Base-by-base conservation (phyloP, 1,140 invertebrate species). In the Diuraphis noxia region DNA sequence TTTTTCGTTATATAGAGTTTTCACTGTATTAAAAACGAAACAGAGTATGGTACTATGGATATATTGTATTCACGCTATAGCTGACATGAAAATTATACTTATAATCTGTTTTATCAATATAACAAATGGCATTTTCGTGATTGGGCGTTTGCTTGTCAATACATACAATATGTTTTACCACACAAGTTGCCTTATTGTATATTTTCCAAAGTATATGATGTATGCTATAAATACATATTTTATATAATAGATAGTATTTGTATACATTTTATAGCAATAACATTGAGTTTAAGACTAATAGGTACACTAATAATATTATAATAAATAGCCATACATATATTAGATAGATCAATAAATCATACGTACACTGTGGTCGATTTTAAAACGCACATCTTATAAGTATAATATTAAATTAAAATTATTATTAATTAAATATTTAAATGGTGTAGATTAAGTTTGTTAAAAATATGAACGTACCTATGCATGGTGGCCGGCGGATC, bases 81-180 rank as follows among this genome's bases (percentile, higher is more conserved):
- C 56, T 41, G 79, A 40, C 38, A 23, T 9, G 79, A 25, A 43
- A 38, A 86, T 86, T 86, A 36, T n/a, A 49, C 43, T 9, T 30
- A 72, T 72, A 46, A 88, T 88, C 38, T 38, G 36, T 88, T 63
- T 38, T 13, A 52, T 34, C 46, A 56, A 63, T 56, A 40, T 23
- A 56, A 88, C 34, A 38, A 56, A 88, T 88, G 34, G 49, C 38
- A 49, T 56, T 88, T 88, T 88, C 49, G 86, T 88, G 86, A 88
- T 56, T 88, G 86, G 86, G 86, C 86, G 86, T 88, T 63, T 40
- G 25, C 34, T 21, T 36, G 49, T 49, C 84, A 19, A 86, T 86
- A 41, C 77, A 81, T 23, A n/a, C n/a, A n/a, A n/a, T n/a, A 13
- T 72, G 30, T 72, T n/a, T 8, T 30, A 30, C 13, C 56, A 13